Evolutionary conservation across 23 tunicate species (phyloP).

Genomic region (Botrylloides violaceus): DNA sequence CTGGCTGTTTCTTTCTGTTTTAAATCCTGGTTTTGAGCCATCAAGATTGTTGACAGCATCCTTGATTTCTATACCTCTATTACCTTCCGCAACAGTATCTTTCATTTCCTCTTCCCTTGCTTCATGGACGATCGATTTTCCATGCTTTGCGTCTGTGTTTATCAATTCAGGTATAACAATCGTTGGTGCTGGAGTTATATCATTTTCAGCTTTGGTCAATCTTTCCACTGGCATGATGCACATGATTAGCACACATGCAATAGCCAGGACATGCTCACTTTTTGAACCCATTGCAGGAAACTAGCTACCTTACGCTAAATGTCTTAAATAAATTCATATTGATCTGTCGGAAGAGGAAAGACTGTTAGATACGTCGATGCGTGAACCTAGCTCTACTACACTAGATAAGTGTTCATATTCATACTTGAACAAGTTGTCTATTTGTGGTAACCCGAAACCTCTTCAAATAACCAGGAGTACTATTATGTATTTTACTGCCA

Average conservation of each 20-base stretch:
- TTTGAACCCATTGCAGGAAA: background rate
- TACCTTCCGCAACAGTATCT: background rate
- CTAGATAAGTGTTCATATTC: no score
- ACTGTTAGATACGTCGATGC: no score
- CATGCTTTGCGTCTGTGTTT: background rate
- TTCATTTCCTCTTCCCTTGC: background rate
- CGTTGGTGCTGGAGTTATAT: constrained; percentile 13
- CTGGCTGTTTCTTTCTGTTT: background rate
- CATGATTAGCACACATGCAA: background rate
- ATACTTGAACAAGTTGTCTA: no score
- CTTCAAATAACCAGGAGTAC: no score
- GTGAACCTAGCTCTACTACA: no score
- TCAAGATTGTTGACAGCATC: background rate
- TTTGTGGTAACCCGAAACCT: no score
- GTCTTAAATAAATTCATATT: no score
- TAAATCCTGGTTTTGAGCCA: background rate
- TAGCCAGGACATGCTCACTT: background rate
- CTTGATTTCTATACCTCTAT: background rate
- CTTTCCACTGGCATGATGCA: constrained; percentile 14
- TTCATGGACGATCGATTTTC: no score
- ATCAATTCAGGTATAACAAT: background rate
- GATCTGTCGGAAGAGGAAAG: no score
- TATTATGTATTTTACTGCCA: no score
- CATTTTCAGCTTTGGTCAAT: background rate
- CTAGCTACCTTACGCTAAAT: background rate